Base-by-base conservation (phyloP, 2,888 invertebrate genomes). In the Pachycephus smyrnensis region DNA sequence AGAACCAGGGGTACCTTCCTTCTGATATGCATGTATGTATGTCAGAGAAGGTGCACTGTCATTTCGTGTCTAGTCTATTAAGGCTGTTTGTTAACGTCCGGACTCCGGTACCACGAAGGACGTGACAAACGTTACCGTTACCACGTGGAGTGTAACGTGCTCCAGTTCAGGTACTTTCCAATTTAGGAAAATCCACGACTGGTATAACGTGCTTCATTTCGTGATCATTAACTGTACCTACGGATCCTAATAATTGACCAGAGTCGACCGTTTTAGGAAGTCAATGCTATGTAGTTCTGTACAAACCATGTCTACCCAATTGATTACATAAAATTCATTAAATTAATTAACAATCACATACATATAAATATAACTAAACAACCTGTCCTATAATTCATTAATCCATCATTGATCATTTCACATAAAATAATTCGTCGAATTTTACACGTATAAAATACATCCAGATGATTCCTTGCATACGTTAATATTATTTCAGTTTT, bases 81-180 rank as follows among this genome's bases (percentile, higher is more conserved):
- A 31, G 55, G 74, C 73, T 75, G 77, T 76, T 80, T 77, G 33
- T 35, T 79, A 75, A 81, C 80, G 76, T 75, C 77, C 73, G 71
- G 73, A 77, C 12, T 75, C 9, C 69, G 77, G 74, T 77, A 79
- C 81, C 82, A 73, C 75, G 79, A 77, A 81, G 80, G 77, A 85
- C 83, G 83, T 81, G 84, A 85, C 85, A 82, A 84, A 86, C 80
- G 82, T 82, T 83, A 85, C 84, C 83, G 84, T 84, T 86, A 81
- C 77, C 76, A 76, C 80, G 77, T 77, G 74, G 75, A 75, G 75
- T 83, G 82, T 80, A 85, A 85, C 81, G 77, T 81, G 85, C 82
- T 83, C 82, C 84, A 84, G 78, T 84, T 85, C 76, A 68, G 76
- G 73, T 23, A 78, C 79, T 83, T 80, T 78, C 75, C 80, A 75